Percentiles rank a stretch among this genome's conserved stretches.
Conservation (phyloP, 1,140 invertebrate species). For the Orchestia grillus region DNA sequence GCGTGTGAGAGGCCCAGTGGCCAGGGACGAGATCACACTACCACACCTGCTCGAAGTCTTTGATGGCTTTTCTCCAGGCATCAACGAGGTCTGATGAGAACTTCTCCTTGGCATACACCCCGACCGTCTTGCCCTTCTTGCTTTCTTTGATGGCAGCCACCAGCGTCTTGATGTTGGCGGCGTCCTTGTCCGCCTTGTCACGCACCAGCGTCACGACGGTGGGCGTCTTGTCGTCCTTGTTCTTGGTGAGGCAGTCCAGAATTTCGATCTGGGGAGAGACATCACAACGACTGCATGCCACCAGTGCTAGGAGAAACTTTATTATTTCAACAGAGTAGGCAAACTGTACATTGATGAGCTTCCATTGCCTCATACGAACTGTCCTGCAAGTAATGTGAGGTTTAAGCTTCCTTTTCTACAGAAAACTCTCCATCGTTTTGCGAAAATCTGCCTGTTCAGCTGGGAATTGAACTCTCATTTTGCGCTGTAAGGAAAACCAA, state of each 20-base stretch:
- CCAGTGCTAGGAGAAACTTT: too few species aligned
- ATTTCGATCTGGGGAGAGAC: constrained; percentile 82
- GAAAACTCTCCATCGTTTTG: too few species aligned
- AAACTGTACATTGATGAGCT: too few species aligned
- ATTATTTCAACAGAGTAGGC: too few species aligned
- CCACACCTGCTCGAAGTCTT: constrained; percentile 82
- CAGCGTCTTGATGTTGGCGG: constrained; percentile 91
- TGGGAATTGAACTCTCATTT: too few species aligned
- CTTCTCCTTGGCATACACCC: constrained; percentile 95
- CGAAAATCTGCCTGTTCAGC: too few species aligned
- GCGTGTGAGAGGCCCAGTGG: neutral
- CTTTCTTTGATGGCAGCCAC: constrained; percentile 88
- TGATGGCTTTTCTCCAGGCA: constrained; percentile 85
- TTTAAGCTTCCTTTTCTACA: too few species aligned
- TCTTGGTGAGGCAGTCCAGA: constrained; percentile 89
- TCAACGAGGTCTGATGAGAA: constrained; percentile 94
- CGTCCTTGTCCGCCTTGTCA: constrained; percentile 97
- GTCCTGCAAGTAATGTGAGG: too few species aligned
- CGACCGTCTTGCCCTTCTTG: constrained; percentile 89
- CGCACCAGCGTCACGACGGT: constrained; percentile 88
- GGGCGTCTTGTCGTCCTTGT: constrained; percentile 86
- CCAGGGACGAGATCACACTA: constrained; percentile 4
- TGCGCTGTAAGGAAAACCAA: too few species aligned
- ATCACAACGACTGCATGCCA: too few species aligned
- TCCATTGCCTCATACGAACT: too few species aligned